Percentiles rank a stretch among this genome's conserved stretches.
Evolutionary conservation across 2,888 invertebrate species (phyloP).

Genomic region (Rhamphomyia laevipes): DNA sequence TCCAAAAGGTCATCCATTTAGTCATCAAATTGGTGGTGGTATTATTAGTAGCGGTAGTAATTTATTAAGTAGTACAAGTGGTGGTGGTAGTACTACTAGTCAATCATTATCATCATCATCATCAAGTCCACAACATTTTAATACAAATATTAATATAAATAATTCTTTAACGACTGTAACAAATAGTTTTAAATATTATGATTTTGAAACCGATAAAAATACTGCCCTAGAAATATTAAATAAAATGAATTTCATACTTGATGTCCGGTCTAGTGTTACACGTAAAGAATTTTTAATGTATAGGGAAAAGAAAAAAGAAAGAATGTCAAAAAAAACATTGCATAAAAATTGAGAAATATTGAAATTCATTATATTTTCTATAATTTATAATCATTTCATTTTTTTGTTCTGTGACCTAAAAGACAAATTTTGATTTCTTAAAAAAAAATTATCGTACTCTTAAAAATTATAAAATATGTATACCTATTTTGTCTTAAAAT

Average conservation of each 20-base stretch:
- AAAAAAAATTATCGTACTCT: no score
- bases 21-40: slow-evolving; percentile 13
- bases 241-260: slow-evolving; percentile 77
- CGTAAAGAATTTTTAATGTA: slow-evolving; percentile 70
- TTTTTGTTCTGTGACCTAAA: no score
- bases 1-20: slow-evolving; percentile 10
- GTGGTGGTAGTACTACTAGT: slow-evolving; percentile 5
- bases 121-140: slow-evolving; percentile 29
- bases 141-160: slow-evolving; percentile 18
- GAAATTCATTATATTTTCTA: no score
- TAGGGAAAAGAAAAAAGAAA: slow-evolving; percentile 44
- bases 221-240: slow-evolving; percentile 73
- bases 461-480: no score
- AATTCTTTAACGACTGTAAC: slow-evolving; percentile 12
- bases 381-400: no score
- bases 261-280: slow-evolving; percentile 65
- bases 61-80: not conserved
- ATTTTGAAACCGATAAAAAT: slow-evolving; percentile 71
- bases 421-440: no score
- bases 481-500: no score
- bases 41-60: slow-evolving; percentile 5
- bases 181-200: slow-evolving; percentile 69
- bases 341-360: not conserved
- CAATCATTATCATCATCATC: slow-evolving; percentile 19
- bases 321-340: slow-evolving; percentile 9